Evolutionary conservation across 2,113 vertebrate genomes (phyloP), one percentile per base, ranked within the genome.

Genomic region (Ahaetulla prasina): DNA sequence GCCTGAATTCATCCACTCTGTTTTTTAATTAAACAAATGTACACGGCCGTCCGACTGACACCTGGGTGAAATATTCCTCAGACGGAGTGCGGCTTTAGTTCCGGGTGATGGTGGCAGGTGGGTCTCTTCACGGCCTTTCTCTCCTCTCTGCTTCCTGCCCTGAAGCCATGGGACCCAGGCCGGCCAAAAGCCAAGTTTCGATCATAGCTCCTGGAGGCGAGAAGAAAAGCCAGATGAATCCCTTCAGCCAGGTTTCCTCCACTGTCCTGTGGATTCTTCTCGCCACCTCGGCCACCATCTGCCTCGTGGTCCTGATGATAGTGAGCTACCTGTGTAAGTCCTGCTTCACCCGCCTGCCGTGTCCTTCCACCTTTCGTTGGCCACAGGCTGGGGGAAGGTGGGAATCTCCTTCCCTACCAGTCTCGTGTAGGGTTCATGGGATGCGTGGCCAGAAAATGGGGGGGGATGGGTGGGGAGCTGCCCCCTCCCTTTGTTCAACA

Each of bases 221-320:
- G 9, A 88, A 27, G n/a, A 39, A 9, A 20, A 7, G 18, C 49
- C 30, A 88, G 20, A 52, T 10, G 30, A 88, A 63, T 23, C 55
- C 88, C 57, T 89, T 60, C 12, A 20, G 18, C 11, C 1, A 16
- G 0, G 8, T 91, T 27, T 85, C 43, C 16, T 0, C n/a, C 7
- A 74, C 23, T 5, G 8, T 39, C 20, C 1, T 53, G 4, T 92
- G 35, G 25, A 45, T 30, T 0, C 2, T 39, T 43, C 16, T 74
- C 7, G 85, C n/a, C 7, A 0, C 3, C 27, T 8, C 35, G 8
- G 2, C 63, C 12, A 4, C 47, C 0, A 0, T 84, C 47, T 54
- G 22, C 18, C 1, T 47, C 9, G 18, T 2, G 6, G 25, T 54
- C 3, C 5, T 84, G 39, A 9, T 6, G 18, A 1, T 0, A 0